Evolutionary conservation across 2,888 invertebrate species (phyloP), one percentile per base, ranked within the genome.

Genomic region (Heteromurus nitidus): DNA sequence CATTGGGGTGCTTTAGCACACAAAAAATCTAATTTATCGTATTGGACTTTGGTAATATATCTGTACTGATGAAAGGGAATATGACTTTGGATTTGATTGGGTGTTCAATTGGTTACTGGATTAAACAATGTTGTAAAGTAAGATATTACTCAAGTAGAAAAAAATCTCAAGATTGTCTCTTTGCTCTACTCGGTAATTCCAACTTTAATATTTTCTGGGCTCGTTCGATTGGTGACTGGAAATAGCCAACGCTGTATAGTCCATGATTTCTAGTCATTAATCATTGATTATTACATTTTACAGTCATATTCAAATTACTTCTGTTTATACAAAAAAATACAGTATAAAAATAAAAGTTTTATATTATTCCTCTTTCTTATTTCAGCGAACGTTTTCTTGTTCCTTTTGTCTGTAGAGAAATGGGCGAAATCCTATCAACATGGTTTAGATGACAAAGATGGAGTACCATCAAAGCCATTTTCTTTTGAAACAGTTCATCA

Each of bases 61-160:
- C 76, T 68, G 68, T 76, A 68, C 58, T 65, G 76, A 76, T 76
- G 76, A 76, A 76, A 68, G 76, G 76, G 76, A 76, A 68, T 76
- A 76, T 76, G 76, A 76, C 76, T 76, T n/a, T 68, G 76, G 76
- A 76, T 76, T 76, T 76, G 76, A 76, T 76, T 76, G 67, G 76
- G 76, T 76, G 76, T 76, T 60, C 58, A 76, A 76, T 68, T 76
- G 76, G 67, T 31, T 76, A 28, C 74, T 65, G 26, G 55, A 60
- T 30, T 68, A 76, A 76, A 76, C 76, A 68, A 68, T 76, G 76
- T 60, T 68, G 67, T 58, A 58, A 74, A 73, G 58, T 16, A 11
- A 16, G n/a, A 47, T 36, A 36, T 36, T 9, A n/a, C n/a, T 55
- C 67, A 62, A 30, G 68, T 22, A 62, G 42, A 62, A 44, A 73